Conservation (phyloP, 2,797 vertebrate genomes). For the Notoglanidium macrostoma region DNA sequence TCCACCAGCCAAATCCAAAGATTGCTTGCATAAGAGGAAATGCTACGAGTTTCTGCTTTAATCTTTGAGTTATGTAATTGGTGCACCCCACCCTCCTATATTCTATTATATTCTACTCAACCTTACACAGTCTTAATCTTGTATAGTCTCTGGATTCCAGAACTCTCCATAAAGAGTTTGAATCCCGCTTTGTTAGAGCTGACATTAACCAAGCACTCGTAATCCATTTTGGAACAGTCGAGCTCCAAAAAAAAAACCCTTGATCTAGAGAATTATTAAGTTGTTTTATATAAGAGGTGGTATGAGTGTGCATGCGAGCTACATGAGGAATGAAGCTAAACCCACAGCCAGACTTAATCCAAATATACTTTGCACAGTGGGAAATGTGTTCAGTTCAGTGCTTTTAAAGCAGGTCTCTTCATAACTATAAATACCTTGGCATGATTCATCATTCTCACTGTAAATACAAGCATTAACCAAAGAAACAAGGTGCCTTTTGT, state of each 20-base stretch:
- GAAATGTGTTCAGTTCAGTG: conserved; percentile 43
- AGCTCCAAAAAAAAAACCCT: conserved; percentile 6
- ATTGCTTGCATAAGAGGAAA: conserved; percentile 48
- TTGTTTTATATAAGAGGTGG: conserved; percentile 39
- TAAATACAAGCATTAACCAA: conserved; percentile 53
- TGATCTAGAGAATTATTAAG: conserved; percentile 35
- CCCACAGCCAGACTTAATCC: conserved; percentile 51
- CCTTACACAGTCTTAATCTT: conserved; percentile 49
- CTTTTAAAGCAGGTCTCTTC: conserved; percentile 46
- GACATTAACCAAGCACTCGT: conserved; percentile 35
- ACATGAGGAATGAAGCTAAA: conserved; percentile 55
- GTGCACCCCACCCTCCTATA: conserved; percentile 46
- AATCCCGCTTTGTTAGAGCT: conserved; percentile 33
- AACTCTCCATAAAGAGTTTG: conserved; percentile 39
- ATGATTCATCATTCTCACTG: conserved; percentile 47
- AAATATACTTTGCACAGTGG: conserved; percentile 56
- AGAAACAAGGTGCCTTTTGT: conserved; percentile 50
- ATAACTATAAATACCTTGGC: conserved; percentile 59
- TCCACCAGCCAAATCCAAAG: conserved; percentile 46
- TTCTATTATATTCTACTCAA: conserved; percentile 45
- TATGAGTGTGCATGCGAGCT: conserved; percentile 25
- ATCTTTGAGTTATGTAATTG: conserved; percentile 53
- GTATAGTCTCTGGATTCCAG: conserved; percentile 48
- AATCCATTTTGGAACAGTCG: conserved; percentile 51
- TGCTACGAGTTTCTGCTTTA: conserved; percentile 45